A percentile compares a stretch with the other conserved stretches of the same genome.
Evolutionary conservation across 1,140 invertebrate species (phyloP).

Genomic region (Eciton burchellii): DNA sequence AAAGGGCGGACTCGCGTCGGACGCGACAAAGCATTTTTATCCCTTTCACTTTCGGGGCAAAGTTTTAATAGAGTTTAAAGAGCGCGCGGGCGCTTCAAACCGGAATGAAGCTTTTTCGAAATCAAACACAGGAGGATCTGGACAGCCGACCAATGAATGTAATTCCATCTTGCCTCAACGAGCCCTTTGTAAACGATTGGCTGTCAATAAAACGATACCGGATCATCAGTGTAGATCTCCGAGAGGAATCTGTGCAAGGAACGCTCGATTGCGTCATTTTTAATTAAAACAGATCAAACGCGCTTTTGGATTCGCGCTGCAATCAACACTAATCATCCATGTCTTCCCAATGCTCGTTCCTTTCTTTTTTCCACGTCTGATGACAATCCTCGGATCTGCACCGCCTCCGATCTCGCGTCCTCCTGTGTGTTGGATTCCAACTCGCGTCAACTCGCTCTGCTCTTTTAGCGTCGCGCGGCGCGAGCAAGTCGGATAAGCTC

Average conservation of each 20-base stretch:
- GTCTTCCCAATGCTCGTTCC: too few relatives aligned
- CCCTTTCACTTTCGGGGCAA: slow-evolving; percentile 42
- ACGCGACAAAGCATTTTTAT: slow-evolving; percentile 59
- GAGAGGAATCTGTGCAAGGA: too few relatives aligned
- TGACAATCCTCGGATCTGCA: not conserved
- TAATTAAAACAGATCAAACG: too few relatives aligned
- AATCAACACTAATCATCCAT: too few relatives aligned
- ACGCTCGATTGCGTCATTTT: too few relatives aligned
- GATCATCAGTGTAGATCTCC: too few relatives aligned
- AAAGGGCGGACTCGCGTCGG: slow-evolving; percentile 50
- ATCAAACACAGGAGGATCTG: too few relatives aligned
- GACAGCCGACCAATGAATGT: too few relatives aligned
- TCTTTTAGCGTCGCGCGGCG: slow-evolving; percentile 19
- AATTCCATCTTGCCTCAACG: too few relatives aligned
- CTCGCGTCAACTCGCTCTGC: slow-evolving; percentile 7
- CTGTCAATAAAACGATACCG: too few relatives aligned
- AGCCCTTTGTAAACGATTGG: too few relatives aligned
- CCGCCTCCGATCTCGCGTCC: not conserved
- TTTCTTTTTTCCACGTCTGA: not conserved
- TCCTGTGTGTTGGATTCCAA: slow-evolving; percentile 10
- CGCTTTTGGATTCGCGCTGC: too few relatives aligned
- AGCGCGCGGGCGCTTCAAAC: not conserved
- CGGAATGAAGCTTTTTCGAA: slow-evolving; percentile 27
- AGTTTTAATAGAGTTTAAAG: slow-evolving; percentile 53
- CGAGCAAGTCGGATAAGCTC: slow-evolving; percentile 33